Evolutionary conservation across 92 coral and sea anemone genomes (phyloP), one percentile per base, ranked within the genome.

Genomic region (Micromussa lordhowensis): DNA sequence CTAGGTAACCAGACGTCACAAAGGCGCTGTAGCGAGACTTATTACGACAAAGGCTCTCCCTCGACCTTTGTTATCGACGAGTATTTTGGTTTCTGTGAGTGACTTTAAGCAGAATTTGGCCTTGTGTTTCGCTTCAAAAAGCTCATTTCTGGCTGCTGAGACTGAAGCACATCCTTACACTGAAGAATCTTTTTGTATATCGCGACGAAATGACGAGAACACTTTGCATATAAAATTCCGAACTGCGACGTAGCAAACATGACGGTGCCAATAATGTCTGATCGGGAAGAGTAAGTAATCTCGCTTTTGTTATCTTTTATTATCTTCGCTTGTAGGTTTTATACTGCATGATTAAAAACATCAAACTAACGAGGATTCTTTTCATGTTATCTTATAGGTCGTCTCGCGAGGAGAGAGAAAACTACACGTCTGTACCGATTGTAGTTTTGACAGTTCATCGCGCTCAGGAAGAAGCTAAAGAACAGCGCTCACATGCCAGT

Each of bases 1-100:
- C 98, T 78, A 87, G 58, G 98, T 84, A 80, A 95, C 94, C 70
- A 75, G 87, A 91, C 95, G 96, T 95, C 94, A 89, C 86, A 87
- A 81, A 57, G 59, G 71, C 90, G 11, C 32, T 73, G 87, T 35
- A 32, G 78, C 85, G 92, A 72, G 85, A 55, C 83, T 8, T 57
- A 79, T 78, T 68, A 85, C 88, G 88, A 85, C 88, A 85, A 76
- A 85, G 77, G 61, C 11, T 31, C 57, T 40, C 51, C 57, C 24
- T 49, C 81, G 61, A 77, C 32, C n/a, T 66, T 66, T 66, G 78
- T 73, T 44, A 58, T 24, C 44, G 15, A 29, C 0, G 40, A 18
- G n/a, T 73, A 75, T 84, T 84, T 38, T 74, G 58, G 69, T 57
- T 55, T 72, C 55, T 29, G 17, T 8, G 73, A 16, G 15, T 74